A percentile compares a stretch with the other conserved stretches of the same genome.
Conservation (phyloP, 2,113 vertebrate species). For the Sciurus niger region DNA sequence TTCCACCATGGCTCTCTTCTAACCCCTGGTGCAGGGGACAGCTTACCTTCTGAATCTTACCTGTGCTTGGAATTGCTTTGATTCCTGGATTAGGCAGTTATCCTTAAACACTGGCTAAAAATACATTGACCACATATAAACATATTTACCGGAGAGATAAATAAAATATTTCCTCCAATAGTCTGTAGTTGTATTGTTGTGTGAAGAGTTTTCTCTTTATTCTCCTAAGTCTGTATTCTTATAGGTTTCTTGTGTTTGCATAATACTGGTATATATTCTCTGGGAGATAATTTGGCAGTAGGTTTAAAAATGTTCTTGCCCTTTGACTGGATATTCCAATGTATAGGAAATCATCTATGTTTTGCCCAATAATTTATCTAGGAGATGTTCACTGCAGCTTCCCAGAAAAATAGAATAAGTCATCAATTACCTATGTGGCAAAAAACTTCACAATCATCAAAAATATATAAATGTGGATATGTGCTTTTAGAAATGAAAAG, state of each 20-base stretch:
- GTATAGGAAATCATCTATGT: neutral
- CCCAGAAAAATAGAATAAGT: neutral
- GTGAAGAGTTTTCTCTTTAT: neutral
- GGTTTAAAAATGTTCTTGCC: neutral
- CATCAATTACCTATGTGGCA: neutral
- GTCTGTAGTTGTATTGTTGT: neutral
- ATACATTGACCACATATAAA: neutral
- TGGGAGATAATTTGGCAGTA: neutral
- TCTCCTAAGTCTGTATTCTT: neutral
- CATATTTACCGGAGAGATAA: slow-evolving; percentile 2
- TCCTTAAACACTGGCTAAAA: neutral
- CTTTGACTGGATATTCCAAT: neutral
- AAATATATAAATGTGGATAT: neutral
- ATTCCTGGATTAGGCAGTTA: neutral
- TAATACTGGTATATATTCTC: neutral
- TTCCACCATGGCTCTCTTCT: neutral
- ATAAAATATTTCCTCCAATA: neutral
- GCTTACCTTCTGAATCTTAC: neutral
- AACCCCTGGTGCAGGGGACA: neutral
- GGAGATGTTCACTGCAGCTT: neutral
- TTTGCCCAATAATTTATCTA: neutral
- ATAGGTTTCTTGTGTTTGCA: neutral
- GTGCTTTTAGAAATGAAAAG: neutral
- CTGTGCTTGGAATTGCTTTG: neutral
- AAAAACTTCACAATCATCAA: neutral